Conservation (phyloP, 2,113 vertebrate genomes). For the Pomatostomus ruficeps region DNA sequence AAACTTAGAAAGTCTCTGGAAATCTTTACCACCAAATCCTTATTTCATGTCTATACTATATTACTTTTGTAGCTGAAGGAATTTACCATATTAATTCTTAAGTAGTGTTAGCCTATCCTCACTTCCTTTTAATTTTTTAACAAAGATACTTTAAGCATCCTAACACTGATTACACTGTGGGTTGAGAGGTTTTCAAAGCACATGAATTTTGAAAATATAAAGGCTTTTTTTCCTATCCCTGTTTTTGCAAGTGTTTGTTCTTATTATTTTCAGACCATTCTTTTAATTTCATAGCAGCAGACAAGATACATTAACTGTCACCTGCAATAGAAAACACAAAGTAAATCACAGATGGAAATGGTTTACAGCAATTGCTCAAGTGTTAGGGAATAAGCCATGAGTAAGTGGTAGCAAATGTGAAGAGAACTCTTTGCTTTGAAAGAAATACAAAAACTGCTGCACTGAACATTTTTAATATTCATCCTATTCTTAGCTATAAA, state of each 20-base stretch:
- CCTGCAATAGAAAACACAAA: slow-evolving; percentile 7
- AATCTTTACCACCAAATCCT: not conserved
- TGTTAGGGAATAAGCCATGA: slow-evolving; percentile 6
- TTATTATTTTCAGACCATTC: not conserved
- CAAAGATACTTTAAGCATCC: not conserved
- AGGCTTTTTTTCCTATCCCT: not conserved
- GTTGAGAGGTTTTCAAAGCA: not conserved
- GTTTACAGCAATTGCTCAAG: slow-evolving; percentile 41
- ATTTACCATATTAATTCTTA: not conserved
- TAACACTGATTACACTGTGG: not conserved
- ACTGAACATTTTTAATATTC: slow-evolving; percentile 27
- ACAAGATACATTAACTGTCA: slow-evolving; percentile 32
- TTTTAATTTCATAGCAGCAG: not conserved
- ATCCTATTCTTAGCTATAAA: not conserved
- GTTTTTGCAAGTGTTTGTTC: not conserved
- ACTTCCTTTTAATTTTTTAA: not conserved
- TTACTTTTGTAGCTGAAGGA: not conserved
- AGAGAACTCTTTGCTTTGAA: not conserved
- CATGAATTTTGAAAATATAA: not conserved
- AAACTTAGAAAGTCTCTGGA: not conserved
- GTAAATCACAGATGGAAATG: slow-evolving; percentile 43
- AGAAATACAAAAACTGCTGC: not conserved
- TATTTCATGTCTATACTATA: not conserved
- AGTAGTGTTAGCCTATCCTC: not conserved
- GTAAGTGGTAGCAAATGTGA: not conserved